Percentiles rank a stretch among this genome's conserved stretches.
These are phyloP conservation scores for Cyanistes caeruleus DNA, from an alignment of 2,113 vertebrate species.

Conservation along the genomic window DNA sequence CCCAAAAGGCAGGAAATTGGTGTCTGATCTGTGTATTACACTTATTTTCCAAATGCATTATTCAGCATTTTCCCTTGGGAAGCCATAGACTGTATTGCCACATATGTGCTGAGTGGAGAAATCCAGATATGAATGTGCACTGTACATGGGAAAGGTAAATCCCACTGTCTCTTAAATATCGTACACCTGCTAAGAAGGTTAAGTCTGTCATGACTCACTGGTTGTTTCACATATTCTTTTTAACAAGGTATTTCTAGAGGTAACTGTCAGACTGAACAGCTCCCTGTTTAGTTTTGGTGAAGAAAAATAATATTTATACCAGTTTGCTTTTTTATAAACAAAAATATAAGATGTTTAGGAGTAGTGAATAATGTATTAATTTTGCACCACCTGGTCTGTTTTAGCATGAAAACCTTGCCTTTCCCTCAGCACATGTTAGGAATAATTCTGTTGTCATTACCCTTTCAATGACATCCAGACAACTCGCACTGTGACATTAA, in stretches of 20 bases:
- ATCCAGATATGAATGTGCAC: not conserved
- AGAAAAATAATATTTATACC: not conserved
- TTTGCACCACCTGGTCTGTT: not conserved
- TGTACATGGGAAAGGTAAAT: not conserved
- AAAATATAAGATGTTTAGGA: not conserved
- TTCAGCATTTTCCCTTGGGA: not conserved
- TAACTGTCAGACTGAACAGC: not conserved
- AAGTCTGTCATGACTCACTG: not conserved
- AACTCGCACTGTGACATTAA: not conserved
- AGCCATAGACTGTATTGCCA: not conserved
- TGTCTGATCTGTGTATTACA: not conserved
- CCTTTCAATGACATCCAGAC: constrained; percentile 30
- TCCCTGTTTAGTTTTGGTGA: not conserved
- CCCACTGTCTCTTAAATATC: not conserved
- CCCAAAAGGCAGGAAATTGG: not conserved
- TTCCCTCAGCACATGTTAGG: not conserved
- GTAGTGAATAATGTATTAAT: not conserved
- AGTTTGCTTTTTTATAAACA: not conserved
- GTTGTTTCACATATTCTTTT: not conserved
- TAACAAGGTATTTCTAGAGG: constrained; percentile 18
- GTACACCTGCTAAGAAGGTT: not conserved
- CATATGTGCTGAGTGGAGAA: not conserved
- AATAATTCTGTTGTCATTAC: not conserved
- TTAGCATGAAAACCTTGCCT: not conserved
- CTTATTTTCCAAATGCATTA: not conserved